Percentiles rank a stretch among this genome's conserved stretches.
Evolutionary conservation across 53 echinoderm and acorn worm species (phyloP).

Genomic region (Luidia sarsii): DNA sequence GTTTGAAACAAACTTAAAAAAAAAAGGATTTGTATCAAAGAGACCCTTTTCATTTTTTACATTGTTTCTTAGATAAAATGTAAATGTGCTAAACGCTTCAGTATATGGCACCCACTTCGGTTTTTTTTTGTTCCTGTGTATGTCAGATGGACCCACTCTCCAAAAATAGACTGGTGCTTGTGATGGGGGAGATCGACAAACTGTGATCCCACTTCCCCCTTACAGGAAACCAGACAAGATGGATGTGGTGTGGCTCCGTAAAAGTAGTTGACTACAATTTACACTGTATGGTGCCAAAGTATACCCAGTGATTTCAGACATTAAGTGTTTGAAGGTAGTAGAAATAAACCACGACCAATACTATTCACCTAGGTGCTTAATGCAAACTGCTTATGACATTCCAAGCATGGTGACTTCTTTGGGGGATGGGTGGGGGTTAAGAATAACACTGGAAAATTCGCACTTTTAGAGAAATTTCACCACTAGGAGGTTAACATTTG

Average conservation of each 20-base stretch:
- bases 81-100: background rate
- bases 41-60: slow-evolving; percentile 14
- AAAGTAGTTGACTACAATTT: too few relatives aligned
- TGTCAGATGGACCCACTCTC: too few relatives aligned
- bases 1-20: background rate
- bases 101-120: too few relatives aligned
- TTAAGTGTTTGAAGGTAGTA: too few relatives aligned
- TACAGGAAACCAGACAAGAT: background rate
- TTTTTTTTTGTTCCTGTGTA: too few relatives aligned
- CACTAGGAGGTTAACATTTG: slow-evolving; percentile 31
- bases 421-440: too few relatives aligned
- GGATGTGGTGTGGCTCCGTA: background rate
- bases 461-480: slow-evolving; percentile 23
- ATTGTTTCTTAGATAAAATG: slow-evolving; percentile 34
- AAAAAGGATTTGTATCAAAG: slow-evolving; percentile 12
- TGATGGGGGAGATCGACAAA: background rate
- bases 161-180: background rate
- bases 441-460: slow-evolving; percentile 1
- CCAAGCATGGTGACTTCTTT: slow-evolving; percentile 39
- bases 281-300: too few relatives aligned
- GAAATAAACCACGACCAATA: slow-evolving; percentile 3
- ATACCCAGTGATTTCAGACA: too few relatives aligned
- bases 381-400: slow-evolving; percentile 51
- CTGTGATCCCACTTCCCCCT: background rate
- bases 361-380: slow-evolving; percentile 38